phyloP scores from a whole-genome alignment of 2,888 invertebrate species.

The Ellobium chinense region DNA sequence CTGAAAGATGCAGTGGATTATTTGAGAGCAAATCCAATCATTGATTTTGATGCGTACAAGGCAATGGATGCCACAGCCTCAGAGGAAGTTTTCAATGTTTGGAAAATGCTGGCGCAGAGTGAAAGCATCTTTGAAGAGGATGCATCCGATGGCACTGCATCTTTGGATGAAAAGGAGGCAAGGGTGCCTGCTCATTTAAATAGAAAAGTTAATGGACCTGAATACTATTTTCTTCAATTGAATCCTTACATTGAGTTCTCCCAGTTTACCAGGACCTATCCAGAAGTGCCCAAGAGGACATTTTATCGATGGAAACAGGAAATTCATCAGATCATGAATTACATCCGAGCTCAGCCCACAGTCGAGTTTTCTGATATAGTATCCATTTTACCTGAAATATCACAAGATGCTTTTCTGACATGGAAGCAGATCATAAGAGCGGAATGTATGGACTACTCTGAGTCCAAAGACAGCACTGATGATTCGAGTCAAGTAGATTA shows the following conservation, averaged over 20 bases:
- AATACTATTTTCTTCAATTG: constrained; percentile 51
- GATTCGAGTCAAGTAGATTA: not conserved
- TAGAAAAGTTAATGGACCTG: constrained; percentile 47
- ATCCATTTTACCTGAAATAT: constrained; percentile 51
- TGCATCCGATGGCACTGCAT: not conserved
- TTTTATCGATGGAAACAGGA: constrained; percentile 55
- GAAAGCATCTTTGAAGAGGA: constrained; percentile 28
- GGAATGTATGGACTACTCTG: not conserved
- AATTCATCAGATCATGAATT: constrained; percentile 51
- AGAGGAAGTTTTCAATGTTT: constrained; percentile 44
- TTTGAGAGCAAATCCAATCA: constrained; percentile 44
- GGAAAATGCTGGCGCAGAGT: constrained; percentile 46
- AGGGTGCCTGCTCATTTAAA: not conserved
- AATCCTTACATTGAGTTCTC: constrained; percentile 53
- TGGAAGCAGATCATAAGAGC: constrained; percentile 48
- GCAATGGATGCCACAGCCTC: constrained; percentile 38
- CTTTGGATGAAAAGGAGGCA: constrained; percentile 10
- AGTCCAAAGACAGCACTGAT: not conserved
- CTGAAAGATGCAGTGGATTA: constrained; percentile 47
- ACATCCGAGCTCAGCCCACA: constrained; percentile 49
- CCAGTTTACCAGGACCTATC: constrained; percentile 48
- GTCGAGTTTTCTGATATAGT: constrained; percentile 49
- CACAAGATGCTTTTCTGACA: constrained; percentile 49
- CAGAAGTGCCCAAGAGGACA: constrained; percentile 45
- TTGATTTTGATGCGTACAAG: constrained; percentile 38